A percentile compares a stretch with the other conserved stretches of the same genome.
Evolutionary conservation across 1,140 invertebrate species (phyloP).

Genomic region (Rhopalosiphum padi): DNA sequence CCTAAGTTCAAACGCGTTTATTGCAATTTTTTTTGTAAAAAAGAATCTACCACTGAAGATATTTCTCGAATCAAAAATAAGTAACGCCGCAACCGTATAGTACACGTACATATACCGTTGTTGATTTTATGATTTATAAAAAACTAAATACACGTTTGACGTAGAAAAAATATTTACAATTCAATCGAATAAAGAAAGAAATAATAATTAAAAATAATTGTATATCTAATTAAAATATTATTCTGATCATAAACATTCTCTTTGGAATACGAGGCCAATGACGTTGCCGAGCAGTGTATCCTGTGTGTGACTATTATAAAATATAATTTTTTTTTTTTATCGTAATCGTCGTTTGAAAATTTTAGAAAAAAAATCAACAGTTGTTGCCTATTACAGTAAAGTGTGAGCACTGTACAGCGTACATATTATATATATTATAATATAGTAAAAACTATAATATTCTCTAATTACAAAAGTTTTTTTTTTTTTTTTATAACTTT

Average conservation of each 20-base stretch:
- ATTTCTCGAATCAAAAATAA: not conserved
- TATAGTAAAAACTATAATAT: not conserved
- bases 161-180: too few relatives aligned
- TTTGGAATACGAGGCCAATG: too few relatives aligned
- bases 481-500: not conserved
- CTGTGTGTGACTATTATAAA: not conserved
- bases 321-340: not conserved
- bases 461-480: not conserved
- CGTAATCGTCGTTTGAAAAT: not conserved
- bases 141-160: too few relatives aligned
- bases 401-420: too few relatives aligned
- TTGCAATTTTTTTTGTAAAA: not conserved
- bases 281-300: too few relatives aligned
- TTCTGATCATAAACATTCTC: too few relatives aligned
- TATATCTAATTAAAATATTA: too few relatives aligned
- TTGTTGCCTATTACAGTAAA: not conserved
- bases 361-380: not conserved
- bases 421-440: not conserved
- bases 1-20: not conserved
- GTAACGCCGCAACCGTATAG: rapidly evolving
- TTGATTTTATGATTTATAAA: not conserved
- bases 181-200: too few relatives aligned
- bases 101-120: not conserved
- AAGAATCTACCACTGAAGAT: not conserved
- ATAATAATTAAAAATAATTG: too few relatives aligned